These are phyloP conservation scores for Parambassis ranga DNA, from an alignment of 2,797 vertebrate species.

Conservation along the genomic window DNA sequence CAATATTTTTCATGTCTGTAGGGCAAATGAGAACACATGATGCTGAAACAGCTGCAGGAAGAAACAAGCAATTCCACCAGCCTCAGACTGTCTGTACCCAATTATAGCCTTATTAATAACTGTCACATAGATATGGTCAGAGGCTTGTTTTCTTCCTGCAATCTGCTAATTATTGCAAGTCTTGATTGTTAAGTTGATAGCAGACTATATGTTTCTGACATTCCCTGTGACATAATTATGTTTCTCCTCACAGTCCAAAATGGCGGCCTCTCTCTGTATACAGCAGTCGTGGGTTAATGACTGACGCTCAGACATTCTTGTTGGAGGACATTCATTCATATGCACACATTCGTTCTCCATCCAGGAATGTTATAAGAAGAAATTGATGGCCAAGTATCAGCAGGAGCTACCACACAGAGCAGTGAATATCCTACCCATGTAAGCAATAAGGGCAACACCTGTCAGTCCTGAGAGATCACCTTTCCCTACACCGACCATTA, in stretches of 20 bases:
- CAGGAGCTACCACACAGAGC: not conserved
- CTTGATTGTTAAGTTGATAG: not conserved
- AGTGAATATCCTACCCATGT: not conserved
- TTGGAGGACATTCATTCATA: not conserved
- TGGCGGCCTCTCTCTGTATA: not conserved
- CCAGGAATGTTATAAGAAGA: not conserved
- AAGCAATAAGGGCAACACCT: conserved; percentile 10
- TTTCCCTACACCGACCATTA: not conserved
- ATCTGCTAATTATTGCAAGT: not conserved
- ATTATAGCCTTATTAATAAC: not conserved
- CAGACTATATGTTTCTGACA: not conserved
- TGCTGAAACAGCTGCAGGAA: not conserved
- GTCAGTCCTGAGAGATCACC: conserved; percentile 7
- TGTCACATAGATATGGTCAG: not conserved
- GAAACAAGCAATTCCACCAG: not conserved
- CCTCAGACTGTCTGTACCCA: not conserved
- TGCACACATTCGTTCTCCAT: not conserved
- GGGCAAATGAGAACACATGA: not conserved
- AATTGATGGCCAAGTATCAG: not conserved
- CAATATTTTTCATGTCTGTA: not conserved
- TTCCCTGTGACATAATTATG: not conserved
- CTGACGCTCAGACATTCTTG: not conserved
- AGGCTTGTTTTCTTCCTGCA: not conserved
- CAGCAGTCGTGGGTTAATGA: not conserved
- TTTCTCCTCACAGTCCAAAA: not conserved